Conservation (phyloP, 2,113 vertebrate genomes). For the Ginglymostoma cirratum region DNA sequence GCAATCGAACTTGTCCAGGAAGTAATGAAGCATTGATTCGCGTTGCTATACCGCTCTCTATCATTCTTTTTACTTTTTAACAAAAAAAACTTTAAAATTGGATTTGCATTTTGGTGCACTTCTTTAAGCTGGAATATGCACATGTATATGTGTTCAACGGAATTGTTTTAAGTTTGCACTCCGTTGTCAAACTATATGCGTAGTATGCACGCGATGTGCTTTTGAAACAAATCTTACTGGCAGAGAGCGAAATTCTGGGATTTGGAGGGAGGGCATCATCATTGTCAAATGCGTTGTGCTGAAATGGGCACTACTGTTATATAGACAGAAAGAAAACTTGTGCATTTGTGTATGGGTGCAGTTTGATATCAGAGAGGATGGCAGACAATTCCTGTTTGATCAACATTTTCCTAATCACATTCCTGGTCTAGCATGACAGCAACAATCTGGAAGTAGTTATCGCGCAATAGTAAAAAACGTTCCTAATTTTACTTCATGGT, state of each 20-base stretch:
- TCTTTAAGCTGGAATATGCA: background rate
- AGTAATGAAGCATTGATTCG: background rate
- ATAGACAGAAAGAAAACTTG: background rate
- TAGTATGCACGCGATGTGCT: background rate
- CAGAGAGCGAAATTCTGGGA: background rate
- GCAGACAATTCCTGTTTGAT: background rate
- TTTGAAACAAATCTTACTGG: background rate
- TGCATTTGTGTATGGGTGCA: background rate
- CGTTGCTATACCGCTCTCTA: background rate
- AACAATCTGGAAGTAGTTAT: background rate
- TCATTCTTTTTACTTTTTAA: background rate
- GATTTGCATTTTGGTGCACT: background rate
- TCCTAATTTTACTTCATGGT: background rate
- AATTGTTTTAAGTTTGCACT: background rate
- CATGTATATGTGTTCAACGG: background rate
- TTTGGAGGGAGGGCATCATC: background rate
- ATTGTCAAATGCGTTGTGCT: background rate
- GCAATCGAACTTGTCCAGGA: constrained; percentile 16
- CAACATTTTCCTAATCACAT: background rate
- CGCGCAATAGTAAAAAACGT: background rate
- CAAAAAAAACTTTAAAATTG: background rate
- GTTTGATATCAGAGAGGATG: background rate
- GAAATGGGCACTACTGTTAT: background rate
- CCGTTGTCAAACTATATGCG: background rate
- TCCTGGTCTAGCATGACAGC: background rate